Conservation (phyloP, 2,888 invertebrate genomes). For the Lepidonotus clava region DNA sequence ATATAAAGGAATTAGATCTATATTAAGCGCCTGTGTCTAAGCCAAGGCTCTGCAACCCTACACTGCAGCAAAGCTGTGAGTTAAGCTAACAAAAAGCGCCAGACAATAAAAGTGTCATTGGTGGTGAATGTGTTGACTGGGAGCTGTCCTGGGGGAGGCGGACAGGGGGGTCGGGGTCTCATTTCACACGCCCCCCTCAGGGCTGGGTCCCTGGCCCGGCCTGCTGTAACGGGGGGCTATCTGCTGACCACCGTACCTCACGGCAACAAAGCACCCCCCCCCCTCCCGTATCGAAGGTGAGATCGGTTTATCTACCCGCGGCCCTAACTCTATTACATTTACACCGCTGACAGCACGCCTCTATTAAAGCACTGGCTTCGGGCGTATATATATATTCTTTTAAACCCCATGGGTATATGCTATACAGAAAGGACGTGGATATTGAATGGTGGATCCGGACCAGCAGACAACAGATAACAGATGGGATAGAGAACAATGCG, state of each 20-base stretch:
- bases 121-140: neutral
- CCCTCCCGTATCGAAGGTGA: slow-evolving; percentile 9
- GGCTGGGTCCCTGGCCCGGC: neutral
- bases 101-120: neutral
- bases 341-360: slow-evolving; percentile 3
- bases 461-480: too few species aligned
- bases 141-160: neutral
- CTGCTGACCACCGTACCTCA: neutral
- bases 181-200: neutral
- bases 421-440: neutral
- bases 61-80: too few species aligned
- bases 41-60: too few species aligned
- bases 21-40: too few species aligned
- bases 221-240: neutral
- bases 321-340: slow-evolving; percentile 42
- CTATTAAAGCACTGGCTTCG: neutral
- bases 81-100: too few species aligned
- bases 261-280: neutral
- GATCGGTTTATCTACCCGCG: slow-evolving; percentile 1
- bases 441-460: neutral
- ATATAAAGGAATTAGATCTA: too few species aligned
- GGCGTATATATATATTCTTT: neutral
- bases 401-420: neutral
- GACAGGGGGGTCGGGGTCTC: neutral
- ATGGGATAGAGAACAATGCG: too few species aligned